phyloP scores from a whole-genome alignment of 2,797 vertebrate species.

The Natrix natrix region DNA sequence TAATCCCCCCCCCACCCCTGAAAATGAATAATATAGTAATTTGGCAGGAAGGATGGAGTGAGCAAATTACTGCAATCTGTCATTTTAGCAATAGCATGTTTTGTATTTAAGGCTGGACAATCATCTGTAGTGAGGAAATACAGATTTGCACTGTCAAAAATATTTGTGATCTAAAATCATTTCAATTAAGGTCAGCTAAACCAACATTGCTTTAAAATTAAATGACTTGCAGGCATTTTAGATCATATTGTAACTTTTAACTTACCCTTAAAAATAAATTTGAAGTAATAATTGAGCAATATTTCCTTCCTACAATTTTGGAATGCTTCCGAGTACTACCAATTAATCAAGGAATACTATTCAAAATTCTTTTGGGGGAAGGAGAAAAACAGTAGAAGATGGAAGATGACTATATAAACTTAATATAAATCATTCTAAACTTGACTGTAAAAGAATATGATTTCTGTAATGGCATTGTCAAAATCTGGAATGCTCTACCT shows the following conservation, averaged over 20 bases:
- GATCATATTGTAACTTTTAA: neutral
- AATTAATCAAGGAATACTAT: neutral
- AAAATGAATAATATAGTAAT: conserved; percentile 64
- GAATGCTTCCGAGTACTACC: neutral
- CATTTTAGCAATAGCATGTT: conserved; percentile 69
- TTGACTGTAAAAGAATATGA: too few relatives aligned
- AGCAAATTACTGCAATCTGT: conserved; percentile 64
- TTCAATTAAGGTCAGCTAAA: neutral
- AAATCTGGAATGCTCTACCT: too few relatives aligned
- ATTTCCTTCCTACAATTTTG: neutral
- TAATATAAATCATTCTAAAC: too few relatives aligned
- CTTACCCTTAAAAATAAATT: neutral
- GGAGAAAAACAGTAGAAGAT: neutral
- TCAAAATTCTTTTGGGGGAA: neutral
- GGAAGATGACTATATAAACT: neutral
- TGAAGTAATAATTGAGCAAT: neutral
- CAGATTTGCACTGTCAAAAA: conserved; percentile 77
- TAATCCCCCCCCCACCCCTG: conserved; percentile 64
- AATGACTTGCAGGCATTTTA: neutral
- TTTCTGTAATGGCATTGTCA: too few relatives aligned
- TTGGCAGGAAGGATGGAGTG: conserved; percentile 58
- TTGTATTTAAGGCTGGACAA: conserved; percentile 66
- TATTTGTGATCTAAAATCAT: conserved; percentile 58
- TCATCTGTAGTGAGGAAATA: conserved; percentile 70
- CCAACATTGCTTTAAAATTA: neutral